Conservation (phyloP, 2,113 vertebrate species). For the Hystrix brachyura region DNA sequence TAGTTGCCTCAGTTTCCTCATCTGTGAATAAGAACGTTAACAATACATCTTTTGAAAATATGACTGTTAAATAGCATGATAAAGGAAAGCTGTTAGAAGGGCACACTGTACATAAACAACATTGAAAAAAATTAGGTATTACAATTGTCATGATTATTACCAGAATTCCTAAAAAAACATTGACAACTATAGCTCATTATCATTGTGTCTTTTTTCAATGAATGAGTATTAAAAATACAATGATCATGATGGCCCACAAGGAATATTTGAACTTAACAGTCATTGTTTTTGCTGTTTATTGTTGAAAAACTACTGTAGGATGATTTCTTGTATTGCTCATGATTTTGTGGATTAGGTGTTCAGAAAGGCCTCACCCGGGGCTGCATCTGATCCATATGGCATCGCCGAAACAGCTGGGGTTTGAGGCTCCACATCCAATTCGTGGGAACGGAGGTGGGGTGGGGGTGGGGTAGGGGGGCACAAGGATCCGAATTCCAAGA, state of each 20-base stretch:
- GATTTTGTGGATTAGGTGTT: background rate
- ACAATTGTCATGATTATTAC: background rate
- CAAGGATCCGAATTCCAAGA: background rate
- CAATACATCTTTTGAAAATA: background rate
- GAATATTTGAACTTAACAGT: background rate
- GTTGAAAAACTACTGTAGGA: background rate
- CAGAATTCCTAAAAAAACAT: background rate
- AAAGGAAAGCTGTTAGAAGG: background rate
- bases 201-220: background rate
- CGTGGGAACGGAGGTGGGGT: background rate
- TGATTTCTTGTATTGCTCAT: background rate
- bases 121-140: background rate
- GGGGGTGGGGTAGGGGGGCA: too few species aligned
- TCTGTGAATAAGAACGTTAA: constrained; percentile 7
- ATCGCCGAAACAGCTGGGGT: background rate
- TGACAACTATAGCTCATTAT: background rate
- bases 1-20: constrained; percentile 18
- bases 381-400: background rate
- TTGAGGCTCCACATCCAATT: background rate
- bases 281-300: background rate
- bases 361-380: background rate
- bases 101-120: background rate
- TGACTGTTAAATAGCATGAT: background rate
- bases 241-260: background rate
- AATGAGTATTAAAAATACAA: constrained; percentile 14